Percentiles rank a stretch among this genome's conserved stretches.
phyloP scores from a whole-genome alignment of 2,797 vertebrate genomes.

The Dipus sagitta region DNA sequence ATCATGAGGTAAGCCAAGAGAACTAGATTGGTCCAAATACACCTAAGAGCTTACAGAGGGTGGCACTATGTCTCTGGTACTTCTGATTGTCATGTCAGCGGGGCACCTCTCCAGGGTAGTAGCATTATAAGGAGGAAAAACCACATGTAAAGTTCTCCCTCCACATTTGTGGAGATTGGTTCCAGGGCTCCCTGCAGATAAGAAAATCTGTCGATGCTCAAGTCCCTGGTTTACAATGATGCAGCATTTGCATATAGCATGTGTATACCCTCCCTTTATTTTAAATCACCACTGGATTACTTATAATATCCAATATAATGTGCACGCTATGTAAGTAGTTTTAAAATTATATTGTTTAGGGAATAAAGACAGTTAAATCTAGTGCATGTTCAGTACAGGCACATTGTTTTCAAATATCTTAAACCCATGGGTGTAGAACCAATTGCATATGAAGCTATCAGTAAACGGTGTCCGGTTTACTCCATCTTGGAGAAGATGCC shows the following conservation, averaged over 20 bases:
- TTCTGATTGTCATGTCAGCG: background rate
- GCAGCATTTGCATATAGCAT: background rate
- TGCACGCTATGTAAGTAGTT: background rate
- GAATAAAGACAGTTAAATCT: background rate
- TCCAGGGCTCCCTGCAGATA: background rate
- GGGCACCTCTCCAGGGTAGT: background rate
- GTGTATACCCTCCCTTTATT: background rate
- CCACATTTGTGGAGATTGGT: background rate
- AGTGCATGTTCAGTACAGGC: background rate
- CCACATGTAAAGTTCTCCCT: background rate
- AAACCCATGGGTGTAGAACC: background rate
- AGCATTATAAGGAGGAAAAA: background rate
- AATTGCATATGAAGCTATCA: background rate
- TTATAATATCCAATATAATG: background rate
- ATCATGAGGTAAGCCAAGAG: background rate
- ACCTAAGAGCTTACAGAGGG: background rate
- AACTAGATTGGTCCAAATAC: background rate
- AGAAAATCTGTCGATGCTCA: background rate
- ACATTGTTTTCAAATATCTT: background rate
- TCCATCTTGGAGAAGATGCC: background rate
- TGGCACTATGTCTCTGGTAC: background rate
- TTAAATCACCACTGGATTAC: background rate
- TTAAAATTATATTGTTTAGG: background rate
- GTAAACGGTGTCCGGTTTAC: background rate
- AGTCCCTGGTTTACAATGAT: background rate